A percentile compares a stretch with the other conserved stretches of the same genome.
phyloP scores from a whole-genome alignment of 2,888 invertebrate species.

The Xestia xanthographa region DNA sequence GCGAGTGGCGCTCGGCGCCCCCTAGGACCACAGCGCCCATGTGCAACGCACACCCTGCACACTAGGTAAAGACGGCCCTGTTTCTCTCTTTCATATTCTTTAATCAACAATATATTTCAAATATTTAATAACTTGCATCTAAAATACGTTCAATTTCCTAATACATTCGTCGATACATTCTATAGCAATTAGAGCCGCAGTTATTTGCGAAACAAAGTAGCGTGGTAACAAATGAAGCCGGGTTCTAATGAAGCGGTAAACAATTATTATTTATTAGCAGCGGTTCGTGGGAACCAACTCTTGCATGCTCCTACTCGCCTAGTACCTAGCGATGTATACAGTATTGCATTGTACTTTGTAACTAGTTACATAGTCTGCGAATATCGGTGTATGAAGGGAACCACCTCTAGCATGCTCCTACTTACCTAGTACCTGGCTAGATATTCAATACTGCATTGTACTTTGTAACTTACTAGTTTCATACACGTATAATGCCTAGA shows the following conservation, averaged over 20 bases:
- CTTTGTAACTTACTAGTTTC: constrained; percentile 10
- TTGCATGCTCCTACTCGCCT: constrained; percentile 4
- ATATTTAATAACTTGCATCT: background rate
- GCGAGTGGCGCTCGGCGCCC: too few species aligned
- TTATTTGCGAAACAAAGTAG: constrained; percentile 51
- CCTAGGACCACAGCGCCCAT: too few species aligned
- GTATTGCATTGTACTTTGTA: constrained; percentile 39
- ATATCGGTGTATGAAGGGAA: constrained; percentile 14
- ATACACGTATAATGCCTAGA: background rate
- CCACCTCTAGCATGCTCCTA: background rate
- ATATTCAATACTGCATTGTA: constrained; percentile 20
- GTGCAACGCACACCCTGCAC: too few species aligned
- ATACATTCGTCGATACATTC: constrained; percentile 20
- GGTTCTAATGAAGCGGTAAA: constrained; percentile 59
- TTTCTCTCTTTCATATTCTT: too few species aligned
- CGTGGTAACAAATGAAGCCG: constrained; percentile 32
- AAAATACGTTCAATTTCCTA: background rate
- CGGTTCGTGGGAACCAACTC: constrained; percentile 48
- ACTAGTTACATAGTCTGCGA: constrained; percentile 14
- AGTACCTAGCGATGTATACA: constrained; percentile 4
- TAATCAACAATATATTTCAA: background rate
- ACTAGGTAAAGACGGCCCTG: too few species aligned
- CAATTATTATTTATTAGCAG: constrained; percentile 57
- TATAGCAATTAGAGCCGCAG: constrained; percentile 38
- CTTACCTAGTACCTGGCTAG: background rate